Percentiles rank a stretch among this genome's conserved stretches.
phyloP scores from a whole-genome alignment of 2,888 invertebrate species.

The Steinernema hermaphroditum region DNA sequence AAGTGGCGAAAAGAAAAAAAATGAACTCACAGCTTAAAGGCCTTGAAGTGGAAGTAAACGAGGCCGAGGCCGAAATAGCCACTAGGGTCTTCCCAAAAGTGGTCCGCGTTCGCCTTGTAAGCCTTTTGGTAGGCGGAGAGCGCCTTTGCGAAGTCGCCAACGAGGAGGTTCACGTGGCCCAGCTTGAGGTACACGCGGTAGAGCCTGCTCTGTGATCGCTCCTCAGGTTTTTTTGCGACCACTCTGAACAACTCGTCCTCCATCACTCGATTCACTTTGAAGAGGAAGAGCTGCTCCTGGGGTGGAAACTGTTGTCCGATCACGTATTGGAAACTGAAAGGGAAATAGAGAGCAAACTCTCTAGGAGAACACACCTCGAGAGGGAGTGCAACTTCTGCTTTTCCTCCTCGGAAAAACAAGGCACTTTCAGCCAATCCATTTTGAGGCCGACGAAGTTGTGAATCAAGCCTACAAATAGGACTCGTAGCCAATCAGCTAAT shows the following conservation, averaged over 20 bases:
- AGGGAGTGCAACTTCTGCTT: not conserved
- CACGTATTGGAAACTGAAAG: constrained; percentile 2
- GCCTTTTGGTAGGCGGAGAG: constrained; percentile 94
- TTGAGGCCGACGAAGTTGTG: not conserved
- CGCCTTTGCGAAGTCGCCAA: constrained; percentile 93
- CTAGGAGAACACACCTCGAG: not conserved
- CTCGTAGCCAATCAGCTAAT: too few relatives aligned
- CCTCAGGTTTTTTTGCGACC: not conserved
- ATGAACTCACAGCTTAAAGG: constrained; percentile 81
- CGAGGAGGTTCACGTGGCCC: constrained; percentile 88
- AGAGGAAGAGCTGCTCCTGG: not conserved
- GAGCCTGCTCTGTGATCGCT: not conserved
- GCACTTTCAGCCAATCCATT: constrained; percentile 4
- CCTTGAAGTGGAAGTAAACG: constrained; percentile 93
- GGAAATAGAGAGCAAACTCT: not conserved
- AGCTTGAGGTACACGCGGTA: constrained; percentile 85
- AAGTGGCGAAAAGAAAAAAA: not conserved
- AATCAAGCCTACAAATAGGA: too few relatives aligned
- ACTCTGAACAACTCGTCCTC: not conserved
- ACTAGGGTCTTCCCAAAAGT: constrained; percentile 82
- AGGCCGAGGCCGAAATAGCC: constrained; percentile 92
- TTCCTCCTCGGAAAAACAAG: not conserved
- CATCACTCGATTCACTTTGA: constrained; percentile 1
- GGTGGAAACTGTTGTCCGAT: not conserved
- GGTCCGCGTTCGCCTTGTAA: constrained; percentile 75